Conservation (phyloP, 2,797 vertebrate species). For the Leptoclinus maculatus region DNA sequence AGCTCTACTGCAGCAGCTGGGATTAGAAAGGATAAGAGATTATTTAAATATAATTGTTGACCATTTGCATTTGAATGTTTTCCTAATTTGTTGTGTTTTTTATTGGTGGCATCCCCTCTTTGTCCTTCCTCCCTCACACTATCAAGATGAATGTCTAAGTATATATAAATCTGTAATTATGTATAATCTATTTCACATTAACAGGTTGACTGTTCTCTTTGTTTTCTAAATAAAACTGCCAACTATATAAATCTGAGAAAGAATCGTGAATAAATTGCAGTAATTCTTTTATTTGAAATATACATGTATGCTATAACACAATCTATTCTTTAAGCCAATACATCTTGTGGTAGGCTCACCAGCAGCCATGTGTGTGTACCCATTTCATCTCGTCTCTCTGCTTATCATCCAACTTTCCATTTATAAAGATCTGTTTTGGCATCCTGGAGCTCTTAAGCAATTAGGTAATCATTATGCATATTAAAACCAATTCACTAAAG, state of each 20-base stretch:
- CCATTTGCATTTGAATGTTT: neutral
- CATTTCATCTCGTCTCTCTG: neutral
- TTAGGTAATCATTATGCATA: slow-evolving; percentile 21
- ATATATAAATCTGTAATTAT: neutral
- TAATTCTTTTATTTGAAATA: neutral
- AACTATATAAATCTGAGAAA: neutral
- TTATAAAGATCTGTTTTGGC: slow-evolving; percentile 31
- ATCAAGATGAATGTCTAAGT: neutral
- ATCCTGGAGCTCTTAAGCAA: slow-evolving; percentile 32
- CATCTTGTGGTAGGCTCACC: neutral
- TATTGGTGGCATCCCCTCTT: no score
- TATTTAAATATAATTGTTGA: neutral
- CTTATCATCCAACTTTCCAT: slow-evolving; percentile 10
- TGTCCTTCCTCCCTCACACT: neutral
- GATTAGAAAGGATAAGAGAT: neutral
- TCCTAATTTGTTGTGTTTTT: neutral
- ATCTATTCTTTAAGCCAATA: neutral
- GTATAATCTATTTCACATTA: no score
- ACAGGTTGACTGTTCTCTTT: no score
- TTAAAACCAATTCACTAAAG: slow-evolving; percentile 22
- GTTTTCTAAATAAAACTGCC: neutral
- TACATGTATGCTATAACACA: neutral
- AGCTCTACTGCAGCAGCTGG: neutral
- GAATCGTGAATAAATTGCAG: neutral
- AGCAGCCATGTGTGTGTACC: neutral